Conservation (phyloP, 2,888 invertebrate species). For the Andrena haemorrhoa region DNA sequence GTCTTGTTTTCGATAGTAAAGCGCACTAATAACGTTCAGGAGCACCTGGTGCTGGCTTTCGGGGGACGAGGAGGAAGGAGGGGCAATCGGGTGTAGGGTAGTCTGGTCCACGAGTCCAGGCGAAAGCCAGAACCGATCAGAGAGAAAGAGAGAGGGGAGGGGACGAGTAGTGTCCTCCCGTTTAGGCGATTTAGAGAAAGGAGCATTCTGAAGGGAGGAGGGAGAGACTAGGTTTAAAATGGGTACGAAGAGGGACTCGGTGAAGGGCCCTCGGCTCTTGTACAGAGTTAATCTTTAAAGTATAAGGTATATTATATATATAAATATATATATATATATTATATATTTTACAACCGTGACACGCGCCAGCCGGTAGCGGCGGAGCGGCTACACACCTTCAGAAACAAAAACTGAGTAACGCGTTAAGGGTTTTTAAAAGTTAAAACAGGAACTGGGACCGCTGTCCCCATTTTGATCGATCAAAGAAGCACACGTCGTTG, state of each 20-base stretch:
- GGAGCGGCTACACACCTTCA: slow-evolving; percentile 65
- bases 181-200: slow-evolving; percentile 23
- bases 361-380: slow-evolving; percentile 66
- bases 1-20: neutral
- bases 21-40: neutral
- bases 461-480: slow-evolving; percentile 34
- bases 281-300: slow-evolving; percentile 77
- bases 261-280: slow-evolving; percentile 74
- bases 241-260: slow-evolving; percentile 68
- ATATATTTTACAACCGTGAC: slow-evolving; percentile 80
- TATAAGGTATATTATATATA: slow-evolving; percentile 76
- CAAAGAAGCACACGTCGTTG: slow-evolving; percentile 46
- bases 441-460: slow-evolving; percentile 67
- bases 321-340: slow-evolving; percentile 65
- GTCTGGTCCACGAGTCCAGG: neutral
- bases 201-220: slow-evolving; percentile 44
- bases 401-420: slow-evolving; percentile 74
- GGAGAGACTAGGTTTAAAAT: slow-evolving; percentile 57
- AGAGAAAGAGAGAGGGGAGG: slow-evolving; percentile 60
- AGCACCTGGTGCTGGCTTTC: slow-evolving; percentile 63
- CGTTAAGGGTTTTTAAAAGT: slow-evolving; percentile 78
- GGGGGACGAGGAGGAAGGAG: neutral
- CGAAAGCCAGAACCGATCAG: slow-evolving; percentile 42
- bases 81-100: neutral
- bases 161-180: slow-evolving; percentile 24